Conservation (phyloP, 1,140 invertebrate species). For the Samia ricini region DNA sequence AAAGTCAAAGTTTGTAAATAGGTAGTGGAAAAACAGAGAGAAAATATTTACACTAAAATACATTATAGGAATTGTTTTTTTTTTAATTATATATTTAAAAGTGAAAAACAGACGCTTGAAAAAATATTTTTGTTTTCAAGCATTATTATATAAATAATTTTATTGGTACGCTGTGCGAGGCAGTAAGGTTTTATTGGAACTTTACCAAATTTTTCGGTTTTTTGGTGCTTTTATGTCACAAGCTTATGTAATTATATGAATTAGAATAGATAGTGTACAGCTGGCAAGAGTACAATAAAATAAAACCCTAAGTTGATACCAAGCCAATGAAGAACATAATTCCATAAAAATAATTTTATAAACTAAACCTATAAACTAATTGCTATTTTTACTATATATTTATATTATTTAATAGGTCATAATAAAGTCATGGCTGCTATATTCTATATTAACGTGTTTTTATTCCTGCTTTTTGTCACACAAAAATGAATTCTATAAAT, state of each 20-base stretch:
- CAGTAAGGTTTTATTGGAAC: no score
- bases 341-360: not conserved
- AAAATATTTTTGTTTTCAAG: no score
- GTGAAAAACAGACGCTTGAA: no score
- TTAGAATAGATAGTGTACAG: no score
- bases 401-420: not conserved
- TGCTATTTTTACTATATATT: not conserved
- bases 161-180: no score
- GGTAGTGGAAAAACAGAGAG: not conserved
- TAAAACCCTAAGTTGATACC: not conserved
- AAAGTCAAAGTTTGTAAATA: not conserved
- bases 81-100: not conserved
- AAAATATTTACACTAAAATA: not conserved
- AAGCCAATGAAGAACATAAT: not conserved
- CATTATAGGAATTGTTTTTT: not conserved
- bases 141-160: no score
- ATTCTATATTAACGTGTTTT: slow-evolving; percentile 5
- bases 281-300: no score
- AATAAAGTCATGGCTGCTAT: not conserved
- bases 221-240: no score
- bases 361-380: not conserved
- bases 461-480: slow-evolving; percentile 7
- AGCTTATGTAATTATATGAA: no score
- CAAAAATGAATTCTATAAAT: slow-evolving; percentile 4
- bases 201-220: no score